Evolutionary conservation across 2,888 invertebrate species (phyloP).

Genomic region (Cosmorhoe ocellata): DNA sequence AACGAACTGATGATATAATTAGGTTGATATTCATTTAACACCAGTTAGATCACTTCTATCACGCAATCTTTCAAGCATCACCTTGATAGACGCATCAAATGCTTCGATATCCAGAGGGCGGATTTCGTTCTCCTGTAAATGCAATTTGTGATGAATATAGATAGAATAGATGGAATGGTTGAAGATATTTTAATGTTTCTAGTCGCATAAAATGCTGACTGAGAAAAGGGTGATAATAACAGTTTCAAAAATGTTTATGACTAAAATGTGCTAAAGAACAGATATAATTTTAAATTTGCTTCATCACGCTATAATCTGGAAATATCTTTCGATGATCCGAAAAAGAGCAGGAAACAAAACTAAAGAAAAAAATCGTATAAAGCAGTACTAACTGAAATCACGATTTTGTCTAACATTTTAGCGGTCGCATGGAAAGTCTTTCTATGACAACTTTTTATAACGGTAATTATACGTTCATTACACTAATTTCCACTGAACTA

Average conservation of each 20-base stretch:
- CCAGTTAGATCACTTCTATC: constrained; percentile 45
- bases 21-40: constrained; percentile 37
- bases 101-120: constrained; percentile 69
- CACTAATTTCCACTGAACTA: constrained; percentile 38
- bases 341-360: neutral
- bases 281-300: no score
- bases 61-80: constrained; percentile 60
- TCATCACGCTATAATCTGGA: no score
- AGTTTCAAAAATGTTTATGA: no score
- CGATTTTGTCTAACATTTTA: constrained; percentile 37
- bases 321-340: no score
- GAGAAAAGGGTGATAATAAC: no score
- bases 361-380: neutral
- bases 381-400: constrained; percentile 34
- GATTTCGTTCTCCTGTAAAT: constrained; percentile 74
- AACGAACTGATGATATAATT: constrained; percentile 36
- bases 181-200: neutral
- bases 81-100: constrained; percentile 78
- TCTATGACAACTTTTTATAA: constrained; percentile 18
- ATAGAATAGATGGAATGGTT: neutral
- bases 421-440: constrained; percentile 22
- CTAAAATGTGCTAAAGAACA: no score
- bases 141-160: constrained; percentile 35
- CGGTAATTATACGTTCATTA: constrained; percentile 24
- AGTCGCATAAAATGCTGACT: neutral